Conservation (phyloP, 2,113 vertebrate species). For the Morone chrysops region DNA sequence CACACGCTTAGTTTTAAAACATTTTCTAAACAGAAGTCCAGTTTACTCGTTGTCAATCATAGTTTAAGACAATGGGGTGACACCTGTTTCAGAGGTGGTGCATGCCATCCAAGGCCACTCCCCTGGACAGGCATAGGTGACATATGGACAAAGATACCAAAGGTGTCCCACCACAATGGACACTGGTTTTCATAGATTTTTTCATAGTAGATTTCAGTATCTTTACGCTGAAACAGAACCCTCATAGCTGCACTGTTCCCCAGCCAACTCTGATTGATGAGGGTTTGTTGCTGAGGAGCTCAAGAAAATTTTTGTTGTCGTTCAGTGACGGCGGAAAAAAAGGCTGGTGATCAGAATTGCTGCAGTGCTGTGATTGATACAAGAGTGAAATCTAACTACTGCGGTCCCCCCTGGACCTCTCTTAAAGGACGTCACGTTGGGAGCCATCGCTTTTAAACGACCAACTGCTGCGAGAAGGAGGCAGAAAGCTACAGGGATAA, state of each 20-base stretch:
- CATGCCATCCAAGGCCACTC: neutral
- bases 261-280: neutral
- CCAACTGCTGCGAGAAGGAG: conserved; percentile 13
- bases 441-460: conserved; percentile 14
- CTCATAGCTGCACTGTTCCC: neutral
- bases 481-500: conserved; percentile 44
- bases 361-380: neutral
- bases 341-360: neutral
- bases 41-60: too few relatives aligned
- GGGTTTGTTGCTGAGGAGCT: neutral
- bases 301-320: neutral
- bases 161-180: neutral
- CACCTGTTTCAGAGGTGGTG: too few relatives aligned
- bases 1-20: too few relatives aligned
- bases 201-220: neutral
- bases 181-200: neutral
- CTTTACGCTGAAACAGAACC: neutral
- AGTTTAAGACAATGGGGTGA: too few relatives aligned
- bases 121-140: neutral
- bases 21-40: too few relatives aligned
- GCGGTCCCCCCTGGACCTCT: neutral
- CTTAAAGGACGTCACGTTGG: conserved; percentile 13
- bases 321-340: neutral
- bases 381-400: neutral
- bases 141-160: neutral